Evolutionary conservation across 2,113 vertebrate species (phyloP), one percentile per base, ranked within the genome.

Genomic region (Nibea coibor): DNA sequence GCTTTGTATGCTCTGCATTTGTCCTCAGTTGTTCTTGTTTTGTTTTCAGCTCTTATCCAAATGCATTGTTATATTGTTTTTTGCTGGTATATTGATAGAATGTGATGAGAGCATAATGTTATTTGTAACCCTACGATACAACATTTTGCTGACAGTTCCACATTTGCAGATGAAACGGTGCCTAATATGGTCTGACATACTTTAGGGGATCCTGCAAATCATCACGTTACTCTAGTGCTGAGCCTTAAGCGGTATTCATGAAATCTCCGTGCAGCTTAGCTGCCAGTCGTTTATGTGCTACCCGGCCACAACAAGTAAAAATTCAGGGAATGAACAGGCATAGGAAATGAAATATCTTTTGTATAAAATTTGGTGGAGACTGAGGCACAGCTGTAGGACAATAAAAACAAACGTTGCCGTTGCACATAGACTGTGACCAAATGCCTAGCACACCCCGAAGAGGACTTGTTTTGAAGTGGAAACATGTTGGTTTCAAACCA

Each of bases 81-180:
- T 22, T 75, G 47, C 51, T 42, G 12, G 43, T 14, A 12, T 45
- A 47, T 64, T 75, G 35, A 43, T 64, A 10, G 43, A 67, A 3
- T 24, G 47, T 66, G 72, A 77, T 65, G 50, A 72, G 42, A 76
- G 12, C 2, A 53, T 28, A 0, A 31, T 72, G 59, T 39, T 43
- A 66, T 42, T 80, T 76, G n/a, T 57, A 48, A 19, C 20, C 48
- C 35, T 10, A 53, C 15, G 9, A 64, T 62, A 65, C 62, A 79
- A 71, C 42, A 20, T 65, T 35, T 84, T 5, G 7, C 56, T 47
- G 78, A 61, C 75, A 73, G 75, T 66, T 83, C 26, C 64, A 68
- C 68, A 83, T 59, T 47, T 57, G 56, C 45, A 69, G 71, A 75
- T 82, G 67, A 71, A 83, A 75, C 65, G 0, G 11, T 20, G 48